Evolutionary conservation across 2,888 invertebrate species (phyloP).

Genomic region (Drosophila antonietae): DNA sequence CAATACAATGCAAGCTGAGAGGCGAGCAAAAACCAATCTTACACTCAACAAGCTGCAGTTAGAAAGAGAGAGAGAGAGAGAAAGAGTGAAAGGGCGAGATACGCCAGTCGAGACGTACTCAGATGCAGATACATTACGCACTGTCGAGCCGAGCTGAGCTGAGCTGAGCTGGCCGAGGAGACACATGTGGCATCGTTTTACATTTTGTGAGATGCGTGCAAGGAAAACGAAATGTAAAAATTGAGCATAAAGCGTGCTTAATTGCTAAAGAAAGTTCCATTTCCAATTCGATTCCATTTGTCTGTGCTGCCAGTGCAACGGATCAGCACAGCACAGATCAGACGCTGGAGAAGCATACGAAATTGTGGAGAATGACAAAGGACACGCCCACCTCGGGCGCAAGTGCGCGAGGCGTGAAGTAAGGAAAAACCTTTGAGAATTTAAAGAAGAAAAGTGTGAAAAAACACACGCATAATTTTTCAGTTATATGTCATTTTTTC

Average conservation of each 20-base stretch:
- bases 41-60: conserved; percentile 55
- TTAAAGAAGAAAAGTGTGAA: conserved; percentile 63
- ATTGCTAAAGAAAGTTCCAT: conserved; percentile 72
- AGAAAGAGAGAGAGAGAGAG: background rate
- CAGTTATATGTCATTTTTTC: conserved; percentile 32
- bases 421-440: conserved; percentile 21
- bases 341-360: conserved; percentile 71
- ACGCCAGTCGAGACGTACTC: conserved; percentile 4
- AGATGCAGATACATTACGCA: conserved; percentile 24
- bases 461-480: conserved; percentile 64
- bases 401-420: conserved; percentile 67
- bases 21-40: conserved; percentile 74
- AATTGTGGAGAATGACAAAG: conserved; percentile 76
- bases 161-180: conserved; percentile 34
- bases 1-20: conserved; percentile 48
- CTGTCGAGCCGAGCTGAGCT: conserved; percentile 3
- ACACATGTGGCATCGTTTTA: conserved; percentile 77
- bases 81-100: background rate
- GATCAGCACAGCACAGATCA: conserved; percentile 46
- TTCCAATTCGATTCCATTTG: conserved; percentile 23
- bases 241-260: conserved; percentile 79
- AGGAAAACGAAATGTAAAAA: conserved; percentile 52
- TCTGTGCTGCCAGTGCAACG: conserved; percentile 11
- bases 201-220: conserved; percentile 66
- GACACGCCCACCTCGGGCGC: conserved; percentile 55